Percentiles rank a stretch among this genome's conserved stretches.
Evolutionary conservation across 2,113 vertebrate genomes (phyloP).

Genomic region (Dasyornis broadbenti): DNA sequence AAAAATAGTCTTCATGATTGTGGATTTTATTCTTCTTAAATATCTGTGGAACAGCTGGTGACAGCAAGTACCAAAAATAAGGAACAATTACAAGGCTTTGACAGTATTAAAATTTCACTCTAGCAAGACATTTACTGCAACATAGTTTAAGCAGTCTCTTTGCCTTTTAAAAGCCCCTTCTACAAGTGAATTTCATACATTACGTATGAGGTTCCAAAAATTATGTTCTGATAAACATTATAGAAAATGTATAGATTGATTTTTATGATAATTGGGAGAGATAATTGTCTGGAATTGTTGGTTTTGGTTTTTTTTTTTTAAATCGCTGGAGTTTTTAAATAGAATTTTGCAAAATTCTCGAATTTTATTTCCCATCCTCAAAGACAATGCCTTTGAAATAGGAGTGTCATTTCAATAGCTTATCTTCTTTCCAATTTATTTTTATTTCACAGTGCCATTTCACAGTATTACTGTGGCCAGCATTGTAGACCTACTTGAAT

Average conservation of each 20-base stretch:
- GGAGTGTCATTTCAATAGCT: not conserved
- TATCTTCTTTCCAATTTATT: not conserved
- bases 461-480: not conserved
- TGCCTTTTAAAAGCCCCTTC: not conserved
- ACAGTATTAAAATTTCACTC: not conserved
- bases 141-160: not conserved
- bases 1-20: not conserved
- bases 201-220: not conserved
- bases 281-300: not conserved
- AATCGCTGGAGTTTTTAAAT: not conserved
- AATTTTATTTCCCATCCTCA: not conserved
- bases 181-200: not conserved
- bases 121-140: not conserved
- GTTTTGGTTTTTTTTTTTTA: not conserved
- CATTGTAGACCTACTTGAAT: not conserved
- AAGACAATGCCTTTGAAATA: not conserved
- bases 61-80: not conserved
- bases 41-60: not conserved
- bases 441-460: not conserved
- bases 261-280: not conserved
- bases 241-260: not conserved
- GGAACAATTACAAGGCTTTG: not conserved
- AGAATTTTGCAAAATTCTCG: not conserved
- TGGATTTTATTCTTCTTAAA: not conserved
- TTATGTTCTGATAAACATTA: not conserved